Percentiles rank a stretch among this genome's conserved stretches.
These are phyloP conservation scores for Gallinago jamesoni DNA, from an alignment of 2,113 vertebrate species.

Conservation along the genomic window DNA sequence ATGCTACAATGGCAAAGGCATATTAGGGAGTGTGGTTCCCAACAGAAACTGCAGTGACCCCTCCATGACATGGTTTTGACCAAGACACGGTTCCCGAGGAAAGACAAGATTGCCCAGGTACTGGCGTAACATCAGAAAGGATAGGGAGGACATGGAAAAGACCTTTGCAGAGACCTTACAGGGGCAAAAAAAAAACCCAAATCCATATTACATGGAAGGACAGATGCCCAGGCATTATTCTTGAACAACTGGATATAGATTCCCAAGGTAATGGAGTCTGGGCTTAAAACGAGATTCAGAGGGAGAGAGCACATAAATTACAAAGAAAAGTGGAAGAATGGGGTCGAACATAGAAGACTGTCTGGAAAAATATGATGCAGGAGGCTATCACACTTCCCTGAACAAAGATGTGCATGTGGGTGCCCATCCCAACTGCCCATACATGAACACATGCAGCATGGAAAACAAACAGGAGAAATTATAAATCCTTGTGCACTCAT, in stretches of 20 bases:
- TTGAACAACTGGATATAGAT: background rate
- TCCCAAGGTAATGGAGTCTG: background rate
- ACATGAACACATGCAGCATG: background rate
- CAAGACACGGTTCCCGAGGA: background rate
- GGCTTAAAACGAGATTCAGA: background rate
- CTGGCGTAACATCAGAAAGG: background rate
- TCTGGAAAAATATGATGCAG: background rate
- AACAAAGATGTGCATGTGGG: background rate
- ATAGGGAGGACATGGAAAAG: background rate
- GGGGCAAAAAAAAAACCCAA: background rate
- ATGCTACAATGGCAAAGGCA: background rate
- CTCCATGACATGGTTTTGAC: background rate
- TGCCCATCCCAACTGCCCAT: background rate
- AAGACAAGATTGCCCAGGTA: background rate
- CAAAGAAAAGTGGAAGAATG: background rate
- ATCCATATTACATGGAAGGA: background rate
- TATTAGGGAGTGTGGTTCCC: background rate
- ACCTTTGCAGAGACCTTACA: background rate
- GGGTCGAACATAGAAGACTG: background rate
- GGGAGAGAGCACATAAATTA: background rate
- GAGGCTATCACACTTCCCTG: background rate
- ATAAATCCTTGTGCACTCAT: background rate
- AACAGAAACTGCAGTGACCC: background rate
- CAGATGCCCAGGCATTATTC: background rate
- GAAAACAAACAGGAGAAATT: background rate